These are phyloP conservation scores for Scarus forsteni DNA, from an alignment of 2,797 vertebrate species.

Conservation along the genomic window DNA sequence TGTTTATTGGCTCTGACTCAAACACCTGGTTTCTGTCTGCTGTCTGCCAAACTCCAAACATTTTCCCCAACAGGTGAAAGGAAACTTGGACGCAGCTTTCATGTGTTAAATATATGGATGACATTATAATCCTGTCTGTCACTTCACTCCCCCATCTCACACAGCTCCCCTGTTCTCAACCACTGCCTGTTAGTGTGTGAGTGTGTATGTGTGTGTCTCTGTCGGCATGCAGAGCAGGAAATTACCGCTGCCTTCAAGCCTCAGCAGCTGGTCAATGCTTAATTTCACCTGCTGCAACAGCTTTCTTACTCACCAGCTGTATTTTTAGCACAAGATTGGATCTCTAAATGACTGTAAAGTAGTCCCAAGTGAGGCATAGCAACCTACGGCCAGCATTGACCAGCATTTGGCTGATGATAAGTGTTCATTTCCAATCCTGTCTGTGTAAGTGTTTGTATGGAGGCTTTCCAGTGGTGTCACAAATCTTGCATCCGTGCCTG, in stretches of 20 bases:
- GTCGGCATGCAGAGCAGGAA: slow-evolving; percentile 27
- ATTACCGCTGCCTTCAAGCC: slow-evolving; percentile 42
- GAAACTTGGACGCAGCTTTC: slow-evolving; percentile 57
- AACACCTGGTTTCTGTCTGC: slow-evolving; percentile 38
- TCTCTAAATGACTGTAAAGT: slow-evolving; percentile 29
- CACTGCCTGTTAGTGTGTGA: slow-evolving; percentile 20
- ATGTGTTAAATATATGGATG: slow-evolving; percentile 54
- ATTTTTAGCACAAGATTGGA: slow-evolving; percentile 29
- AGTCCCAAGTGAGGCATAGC: neutral
- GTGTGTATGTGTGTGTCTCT: slow-evolving; percentile 6
- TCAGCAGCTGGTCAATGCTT: slow-evolving; percentile 32
- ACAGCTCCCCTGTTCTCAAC: slow-evolving; percentile 50
- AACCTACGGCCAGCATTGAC: slow-evolving; percentile 16
- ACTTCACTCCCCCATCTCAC: slow-evolving; percentile 46
- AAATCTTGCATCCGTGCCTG: slow-evolving; percentile 43
- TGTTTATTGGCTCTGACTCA: slow-evolving; percentile 28
- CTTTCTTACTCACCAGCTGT: slow-evolving; percentile 2
- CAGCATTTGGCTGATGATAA: slow-evolving; percentile 35
- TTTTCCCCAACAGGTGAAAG: slow-evolving; percentile 70
- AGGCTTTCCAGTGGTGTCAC: slow-evolving; percentile 29
- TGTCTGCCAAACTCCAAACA: slow-evolving; percentile 46
- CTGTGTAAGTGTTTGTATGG: slow-evolving; percentile 36
- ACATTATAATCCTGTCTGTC: slow-evolving; percentile 38
- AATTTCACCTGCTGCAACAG: slow-evolving; percentile 32
- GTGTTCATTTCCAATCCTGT: slow-evolving; percentile 52